phyloP scores from a whole-genome alignment of 2,113 vertebrate species.

The Diadophis punctatus region DNA sequence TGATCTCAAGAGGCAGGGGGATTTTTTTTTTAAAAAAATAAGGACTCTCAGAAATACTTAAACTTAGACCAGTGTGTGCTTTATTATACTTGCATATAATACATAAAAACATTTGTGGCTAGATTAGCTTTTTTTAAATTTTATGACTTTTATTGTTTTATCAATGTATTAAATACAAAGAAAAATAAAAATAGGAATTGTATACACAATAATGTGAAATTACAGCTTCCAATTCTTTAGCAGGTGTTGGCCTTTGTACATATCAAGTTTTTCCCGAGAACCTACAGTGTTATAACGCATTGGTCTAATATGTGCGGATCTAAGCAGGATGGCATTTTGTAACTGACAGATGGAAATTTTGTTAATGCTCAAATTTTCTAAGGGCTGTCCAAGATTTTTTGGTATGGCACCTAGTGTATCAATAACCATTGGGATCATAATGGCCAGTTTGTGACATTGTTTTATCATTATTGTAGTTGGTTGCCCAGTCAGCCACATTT shows the following conservation, averaged over 20 bases:
- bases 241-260: not conserved
- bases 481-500: not conserved
- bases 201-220: not conserved
- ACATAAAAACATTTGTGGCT: not conserved
- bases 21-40: not conserved
- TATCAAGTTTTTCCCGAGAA: not conserved
- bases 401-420: not conserved
- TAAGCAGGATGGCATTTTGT: not conserved
- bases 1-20: not conserved
- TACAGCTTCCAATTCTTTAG: not conserved
- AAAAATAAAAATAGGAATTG: not conserved
- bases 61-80: not conserved
- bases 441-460: not conserved
- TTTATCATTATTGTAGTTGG: not conserved
- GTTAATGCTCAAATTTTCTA: not conserved
- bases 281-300: not conserved
- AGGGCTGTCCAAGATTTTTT: not conserved
- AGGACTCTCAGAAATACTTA: not conserved
- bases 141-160: too few relatives aligned
- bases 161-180: too few relatives aligned
- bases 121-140: not conserved
- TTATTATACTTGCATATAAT: not conserved
- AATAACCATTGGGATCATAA: not conserved
- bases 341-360: not conserved
- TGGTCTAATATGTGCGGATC: not conserved